Evolutionary conservation across 2,888 invertebrate genomes (phyloP).

Genomic region (Perizoma affinitatum): DNA sequence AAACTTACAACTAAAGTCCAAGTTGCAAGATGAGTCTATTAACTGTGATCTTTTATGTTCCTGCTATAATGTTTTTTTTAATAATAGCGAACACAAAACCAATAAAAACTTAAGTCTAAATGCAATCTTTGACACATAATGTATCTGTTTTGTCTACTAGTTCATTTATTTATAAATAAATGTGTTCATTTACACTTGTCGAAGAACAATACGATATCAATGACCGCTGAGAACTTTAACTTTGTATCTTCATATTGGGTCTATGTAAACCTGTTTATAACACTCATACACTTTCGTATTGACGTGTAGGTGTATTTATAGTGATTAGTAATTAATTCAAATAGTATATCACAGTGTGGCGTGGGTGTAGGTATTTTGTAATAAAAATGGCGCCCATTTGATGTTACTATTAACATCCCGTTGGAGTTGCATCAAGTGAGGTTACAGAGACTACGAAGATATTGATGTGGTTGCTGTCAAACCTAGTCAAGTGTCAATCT

Average conservation of each 20-base stretch:
- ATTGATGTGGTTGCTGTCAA: slow-evolving; percentile 19
- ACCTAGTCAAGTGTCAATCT: too few species aligned
- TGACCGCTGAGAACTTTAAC: slow-evolving; percentile 45
- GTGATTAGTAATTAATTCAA: slow-evolving; percentile 67
- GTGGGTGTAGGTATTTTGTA: slow-evolving; percentile 70
- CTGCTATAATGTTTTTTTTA: neutral
- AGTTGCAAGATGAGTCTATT: neutral
- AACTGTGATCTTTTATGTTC: slow-evolving; percentile 1
- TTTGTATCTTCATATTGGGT: slow-evolving; percentile 40
- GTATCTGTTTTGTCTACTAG: slow-evolving; percentile 49
- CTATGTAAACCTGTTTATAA: slow-evolving; percentile 27
- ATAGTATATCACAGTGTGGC: slow-evolving; percentile 57
- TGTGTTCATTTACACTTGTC: slow-evolving; percentile 48
- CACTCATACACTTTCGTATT: slow-evolving; percentile 44
- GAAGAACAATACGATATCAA: slow-evolving; percentile 45
- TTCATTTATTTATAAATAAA: slow-evolving; percentile 46
- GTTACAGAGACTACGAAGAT: slow-evolving; percentile 46
- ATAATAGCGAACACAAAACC: neutral
- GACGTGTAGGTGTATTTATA: slow-evolving; percentile 54
- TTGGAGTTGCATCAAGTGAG: slow-evolving; percentile 63
- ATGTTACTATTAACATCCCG: slow-evolving; percentile 62
- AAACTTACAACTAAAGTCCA: neutral
- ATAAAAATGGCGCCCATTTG: slow-evolving; percentile 72
- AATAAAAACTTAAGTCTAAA: neutral
- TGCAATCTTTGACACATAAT: slow-evolving; percentile 5